Conservation (phyloP, 2,888 invertebrate species). For the Phorcus lineatus region DNA sequence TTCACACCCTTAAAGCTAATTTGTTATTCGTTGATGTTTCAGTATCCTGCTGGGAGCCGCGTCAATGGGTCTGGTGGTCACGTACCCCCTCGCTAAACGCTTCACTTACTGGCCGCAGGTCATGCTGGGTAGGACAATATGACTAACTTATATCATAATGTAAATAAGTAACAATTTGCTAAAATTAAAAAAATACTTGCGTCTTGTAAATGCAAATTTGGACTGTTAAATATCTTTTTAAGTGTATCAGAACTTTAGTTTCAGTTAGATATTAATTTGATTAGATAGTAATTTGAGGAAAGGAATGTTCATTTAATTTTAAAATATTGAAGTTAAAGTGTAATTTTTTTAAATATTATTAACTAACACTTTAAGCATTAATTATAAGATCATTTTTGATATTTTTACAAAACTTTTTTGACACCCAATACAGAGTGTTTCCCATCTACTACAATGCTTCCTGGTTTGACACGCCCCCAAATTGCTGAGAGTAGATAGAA, state of each 20-base stretch:
- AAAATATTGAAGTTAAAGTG: neutral
- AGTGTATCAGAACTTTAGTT: too few species aligned
- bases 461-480: too few species aligned
- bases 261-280: too few species aligned
- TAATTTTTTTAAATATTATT: too few species aligned
- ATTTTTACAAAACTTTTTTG: neutral
- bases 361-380: neutral
- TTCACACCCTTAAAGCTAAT: too few species aligned
- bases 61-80: constrained; percentile 84
- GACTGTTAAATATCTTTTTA: neutral
- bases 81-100: constrained; percentile 95
- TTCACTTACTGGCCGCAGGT: constrained; percentile 97
- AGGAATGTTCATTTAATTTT: neutral
- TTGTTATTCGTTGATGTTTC: constrained; percentile 35
- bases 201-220: too few species aligned
- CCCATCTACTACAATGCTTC: too few species aligned
- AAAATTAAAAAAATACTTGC: too few species aligned
- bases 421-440: neutral
- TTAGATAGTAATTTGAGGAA: too few species aligned
- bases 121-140: constrained; percentile 78
- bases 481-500: too few species aligned
- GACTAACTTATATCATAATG: neutral
- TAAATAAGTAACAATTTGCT: neutral
- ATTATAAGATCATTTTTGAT: neutral
- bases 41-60: constrained; percentile 77